A percentile compares a stretch with the other conserved stretches of the same genome.
Evolutionary conservation across 2,888 invertebrate species (phyloP).

Genomic region (Tetrapedia diversipes): DNA sequence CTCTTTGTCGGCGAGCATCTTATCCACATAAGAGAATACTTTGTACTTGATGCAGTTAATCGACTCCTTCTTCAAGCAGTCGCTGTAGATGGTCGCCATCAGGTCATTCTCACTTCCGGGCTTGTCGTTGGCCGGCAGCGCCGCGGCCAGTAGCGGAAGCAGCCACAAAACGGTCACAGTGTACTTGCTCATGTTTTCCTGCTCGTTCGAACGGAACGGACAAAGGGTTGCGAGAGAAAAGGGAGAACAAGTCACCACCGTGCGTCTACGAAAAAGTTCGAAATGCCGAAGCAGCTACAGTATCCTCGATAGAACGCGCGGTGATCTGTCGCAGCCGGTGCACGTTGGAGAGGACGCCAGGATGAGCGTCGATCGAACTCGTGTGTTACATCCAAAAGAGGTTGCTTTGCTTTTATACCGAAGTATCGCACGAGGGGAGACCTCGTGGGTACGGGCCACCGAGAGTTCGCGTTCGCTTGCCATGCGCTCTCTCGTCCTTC

Average conservation of each 20-base stretch:
- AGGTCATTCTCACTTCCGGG: conserved; percentile 89
- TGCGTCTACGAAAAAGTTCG: not conserved
- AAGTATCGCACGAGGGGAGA: conserved; percentile 78
- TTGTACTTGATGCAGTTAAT: conserved; percentile 94
- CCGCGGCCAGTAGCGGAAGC: conserved; percentile 81
- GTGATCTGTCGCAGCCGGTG: conserved; percentile 20
- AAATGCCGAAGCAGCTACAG: not conserved
- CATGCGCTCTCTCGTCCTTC: conserved; percentile 39
- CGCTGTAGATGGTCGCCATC: conserved; percentile 89
- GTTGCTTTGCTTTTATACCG: conserved; percentile 83
- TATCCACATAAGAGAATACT: conserved; percentile 93
- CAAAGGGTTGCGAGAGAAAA: not conserved
- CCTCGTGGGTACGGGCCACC: conserved; percentile 70
- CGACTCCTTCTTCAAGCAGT: conserved; percentile 92
- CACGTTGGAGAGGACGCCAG: conserved; percentile 53
- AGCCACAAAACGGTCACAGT: conserved; percentile 72
- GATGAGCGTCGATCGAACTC: conserved; percentile 77
- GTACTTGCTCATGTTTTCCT: conserved; percentile 63
- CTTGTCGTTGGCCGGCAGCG: conserved; percentile 89
- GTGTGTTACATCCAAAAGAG: conserved; percentile 82
- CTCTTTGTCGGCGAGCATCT: conserved; percentile 91
- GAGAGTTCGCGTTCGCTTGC: conserved; percentile 68
- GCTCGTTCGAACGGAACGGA: not conserved
- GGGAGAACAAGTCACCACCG: conserved; percentile 23
- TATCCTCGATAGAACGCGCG: conserved; percentile 25